These are phyloP conservation scores for Drosophila obscura DNA, from an alignment of 1,140 invertebrate genomes.

Conservation along the genomic window DNA sequence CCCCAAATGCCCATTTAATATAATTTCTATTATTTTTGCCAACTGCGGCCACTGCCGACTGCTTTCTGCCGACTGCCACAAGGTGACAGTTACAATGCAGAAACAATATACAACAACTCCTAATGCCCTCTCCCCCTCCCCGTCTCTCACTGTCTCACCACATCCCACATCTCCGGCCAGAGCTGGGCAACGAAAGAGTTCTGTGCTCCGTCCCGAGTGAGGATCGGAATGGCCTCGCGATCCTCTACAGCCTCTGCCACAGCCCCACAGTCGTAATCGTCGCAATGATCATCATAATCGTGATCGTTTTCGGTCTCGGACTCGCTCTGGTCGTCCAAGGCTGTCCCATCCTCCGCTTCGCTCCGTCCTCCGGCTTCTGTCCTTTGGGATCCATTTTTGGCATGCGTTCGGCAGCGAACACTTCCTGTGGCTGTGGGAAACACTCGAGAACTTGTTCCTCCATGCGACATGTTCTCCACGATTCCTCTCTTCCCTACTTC, in stretches of 20 bases:
- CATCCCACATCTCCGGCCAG: too few species aligned
- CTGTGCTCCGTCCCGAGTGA: too few species aligned
- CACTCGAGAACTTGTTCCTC: conserved; percentile 62
- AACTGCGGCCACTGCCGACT: conserved; percentile 38
- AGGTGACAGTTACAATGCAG: conserved; percentile 80
- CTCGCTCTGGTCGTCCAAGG: conserved; percentile 35
- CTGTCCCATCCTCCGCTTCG: conserved; percentile 33
- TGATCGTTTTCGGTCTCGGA: conserved; percentile 58
- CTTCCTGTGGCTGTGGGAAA: conserved; percentile 80
- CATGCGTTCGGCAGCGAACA: conserved; percentile 76
- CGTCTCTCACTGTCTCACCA: too few species aligned
- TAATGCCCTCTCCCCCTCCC: conserved; percentile 28
- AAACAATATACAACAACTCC: conserved; percentile 72
- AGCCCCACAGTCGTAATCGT: conserved; percentile 51
- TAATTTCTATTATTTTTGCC: conserved; percentile 80
- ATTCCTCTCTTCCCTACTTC: conserved; percentile 14
- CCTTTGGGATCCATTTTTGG: conserved; percentile 76
- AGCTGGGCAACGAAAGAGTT: too few species aligned
- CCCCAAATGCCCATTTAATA: conserved; percentile 79
- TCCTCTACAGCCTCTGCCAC: neutral
- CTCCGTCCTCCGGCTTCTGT: conserved; percentile 8
- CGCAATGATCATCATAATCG: conserved; percentile 75
- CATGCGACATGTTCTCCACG: conserved; percentile 46
- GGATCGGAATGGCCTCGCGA: too few species aligned
- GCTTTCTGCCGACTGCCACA: conserved; percentile 62